phyloP scores from a whole-genome alignment of 2,113 vertebrate genomes.

The Leptodactylus fuscus region DNA sequence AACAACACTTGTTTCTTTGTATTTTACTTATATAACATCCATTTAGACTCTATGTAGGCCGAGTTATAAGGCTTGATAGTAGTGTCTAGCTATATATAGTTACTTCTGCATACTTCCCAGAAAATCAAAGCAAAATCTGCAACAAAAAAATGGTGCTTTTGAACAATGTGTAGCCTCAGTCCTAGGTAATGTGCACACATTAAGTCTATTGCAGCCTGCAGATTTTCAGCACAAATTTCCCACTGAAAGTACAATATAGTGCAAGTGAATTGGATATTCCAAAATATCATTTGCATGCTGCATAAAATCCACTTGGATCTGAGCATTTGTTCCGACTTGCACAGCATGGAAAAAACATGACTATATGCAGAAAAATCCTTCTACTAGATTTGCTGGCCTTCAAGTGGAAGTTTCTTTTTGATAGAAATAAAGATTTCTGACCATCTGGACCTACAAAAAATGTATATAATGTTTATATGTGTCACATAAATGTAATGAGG shows the following conservation, averaged over 20 bases:
- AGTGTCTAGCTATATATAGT: not conserved
- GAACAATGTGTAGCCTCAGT: no score
- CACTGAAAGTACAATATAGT: not conserved
- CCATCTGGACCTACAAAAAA: no score
- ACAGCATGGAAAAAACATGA: not conserved
- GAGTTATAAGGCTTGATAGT: not conserved
- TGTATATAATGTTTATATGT: no score
- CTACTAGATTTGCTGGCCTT: not conserved
- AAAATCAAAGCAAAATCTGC: no score
- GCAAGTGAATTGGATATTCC: no score
- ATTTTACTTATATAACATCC: not conserved
- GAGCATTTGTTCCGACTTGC: no score
- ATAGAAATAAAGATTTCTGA: not conserved
- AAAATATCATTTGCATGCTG: no score
- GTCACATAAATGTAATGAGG: not conserved
- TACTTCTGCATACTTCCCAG: not conserved
- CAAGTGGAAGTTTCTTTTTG: not conserved
- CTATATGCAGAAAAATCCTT: not conserved
- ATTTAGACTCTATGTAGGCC: not conserved
- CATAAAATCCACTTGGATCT: no score
- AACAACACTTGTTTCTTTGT: not conserved
- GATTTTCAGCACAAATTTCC: not conserved
- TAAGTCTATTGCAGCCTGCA: not conserved
- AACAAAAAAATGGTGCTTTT: no score
- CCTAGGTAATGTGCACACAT: not conserved